These are phyloP conservation scores for Brachymystax lenok DNA, from an alignment of 2,797 vertebrate genomes.

Conservation along the genomic window DNA sequence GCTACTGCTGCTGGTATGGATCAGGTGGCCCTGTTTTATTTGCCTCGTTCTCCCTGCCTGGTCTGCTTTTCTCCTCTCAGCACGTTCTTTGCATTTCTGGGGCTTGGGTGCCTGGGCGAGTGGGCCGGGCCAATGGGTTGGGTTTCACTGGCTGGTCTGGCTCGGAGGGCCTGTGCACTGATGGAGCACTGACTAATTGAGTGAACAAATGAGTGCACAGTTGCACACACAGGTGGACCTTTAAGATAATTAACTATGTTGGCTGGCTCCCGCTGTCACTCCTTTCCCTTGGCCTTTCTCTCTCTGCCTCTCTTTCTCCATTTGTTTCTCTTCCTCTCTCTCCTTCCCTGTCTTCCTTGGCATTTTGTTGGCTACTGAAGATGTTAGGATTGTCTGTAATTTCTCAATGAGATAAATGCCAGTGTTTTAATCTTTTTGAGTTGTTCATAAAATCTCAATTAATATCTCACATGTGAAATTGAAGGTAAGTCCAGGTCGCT, in stretches of 20 bases:
- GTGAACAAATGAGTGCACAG: conserved; percentile 38
- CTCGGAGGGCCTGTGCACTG: conserved; percentile 27
- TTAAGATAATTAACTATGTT: conserved; percentile 5
- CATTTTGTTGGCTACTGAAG: no score
- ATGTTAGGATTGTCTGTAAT: no score
- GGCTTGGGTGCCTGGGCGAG: conserved; percentile 28
- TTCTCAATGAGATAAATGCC: not conserved
- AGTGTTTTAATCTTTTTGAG: not conserved
- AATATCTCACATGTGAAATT: not conserved
- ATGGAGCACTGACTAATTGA: conserved; percentile 62
- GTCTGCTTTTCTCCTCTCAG: conserved; percentile 80
- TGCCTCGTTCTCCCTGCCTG: conserved; percentile 71
- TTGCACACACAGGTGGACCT: conserved; percentile 11
- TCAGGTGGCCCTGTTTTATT: conserved; percentile 85
- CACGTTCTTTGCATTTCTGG: conserved; percentile 71
- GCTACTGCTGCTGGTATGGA: conserved; percentile 76
- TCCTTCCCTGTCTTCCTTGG: no score
- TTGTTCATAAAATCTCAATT: not conserved
- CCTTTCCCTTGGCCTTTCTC: not conserved
- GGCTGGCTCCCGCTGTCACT: conserved; percentile 14
- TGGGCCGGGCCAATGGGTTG: conserved; percentile 40
- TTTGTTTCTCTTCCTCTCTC: no score
- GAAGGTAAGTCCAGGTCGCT: not conserved
- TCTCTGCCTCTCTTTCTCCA: not conserved
- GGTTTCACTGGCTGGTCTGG: conserved; percentile 33